Base-by-base conservation (phyloP, 2,888 invertebrate genomes). In the Gryllus longicercus region DNA sequence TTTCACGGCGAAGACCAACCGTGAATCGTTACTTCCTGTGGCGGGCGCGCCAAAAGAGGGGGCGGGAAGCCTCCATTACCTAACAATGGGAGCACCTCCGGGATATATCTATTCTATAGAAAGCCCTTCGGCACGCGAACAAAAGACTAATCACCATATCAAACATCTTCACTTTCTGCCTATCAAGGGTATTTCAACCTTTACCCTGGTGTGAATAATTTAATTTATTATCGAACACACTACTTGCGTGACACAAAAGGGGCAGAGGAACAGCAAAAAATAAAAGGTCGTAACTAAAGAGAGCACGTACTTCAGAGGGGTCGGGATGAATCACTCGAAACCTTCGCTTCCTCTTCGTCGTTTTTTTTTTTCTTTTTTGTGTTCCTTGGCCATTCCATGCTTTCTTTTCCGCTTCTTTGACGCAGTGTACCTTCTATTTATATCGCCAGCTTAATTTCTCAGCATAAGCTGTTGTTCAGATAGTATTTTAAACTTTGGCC, bases 131-230 rank as follows among this genome's bases (percentile, higher is more conserved):
- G 63, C 63, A 63, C 63, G 63, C 12, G 63, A 63, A 63, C 63
- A 63, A 63, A 63, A 63, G 63, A 63, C 63, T 63, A 63, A 63
- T 63, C 63, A 63, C 63, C 63, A 63, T 63, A 63, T 63, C 63
- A 63, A 63, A 63, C 63, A 63, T 63, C 63, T 63, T 63, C 63
- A 63, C 63, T 63, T 63, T 63, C 63, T 63, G 63, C 63, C 63
- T 63, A 63, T 63, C 63, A 63, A 63, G 63, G 63, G 14, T 8
- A n/a, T 14, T n/a, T 63, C 63, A 63, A 63, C 63, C 63, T 63
- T 11, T 16, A 63, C 63, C n/a, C 63, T n/a, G 63, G 63, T 63
- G 63, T 63, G 63, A 63, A 63, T 63, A 63, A 63, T 63, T 63
- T 63, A 63, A 63, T 63, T 63, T 63, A 63, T 63, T 63, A 63